Base-by-base conservation (phyloP, 37 sponge, comb jelly and placozoan species). In the Beroe ovata region DNA sequence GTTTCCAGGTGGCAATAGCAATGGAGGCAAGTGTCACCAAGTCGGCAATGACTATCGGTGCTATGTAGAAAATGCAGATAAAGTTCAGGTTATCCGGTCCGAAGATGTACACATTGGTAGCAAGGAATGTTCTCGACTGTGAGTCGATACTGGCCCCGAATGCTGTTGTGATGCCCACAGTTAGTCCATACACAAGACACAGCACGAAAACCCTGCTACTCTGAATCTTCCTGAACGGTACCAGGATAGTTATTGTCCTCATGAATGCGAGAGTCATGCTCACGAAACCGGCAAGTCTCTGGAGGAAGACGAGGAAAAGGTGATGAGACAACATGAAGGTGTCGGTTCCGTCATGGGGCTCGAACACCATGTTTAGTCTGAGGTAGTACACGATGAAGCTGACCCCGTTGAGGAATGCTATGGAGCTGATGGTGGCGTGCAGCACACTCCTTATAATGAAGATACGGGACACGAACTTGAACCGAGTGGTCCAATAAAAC, bases 401-500 rank as follows among this genome's bases (percentile, higher is more conserved):
- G 1, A 16, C 35, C 1, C 36, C 33, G 69, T 66, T 33, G 36
- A 66, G 34, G 69, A 66, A 8, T 14, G 69, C 69, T 30, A 30
- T 6, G 18, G 30, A 0, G 2, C 69, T 33, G 36, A 66, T 66
- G 6, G 34, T 34, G 19, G 32, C 69, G 69, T 66, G 69, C 6
- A 66, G 36, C 2, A 66, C 29, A 30, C 69, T 66, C 18, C 69
- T 34, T 4, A 66, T 33, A 37, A 66, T 66, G 69, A 66, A 66
- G 33, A 66, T 66, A 11, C 69, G 33, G 16, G 69, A 66, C 16
- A 66, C 69, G 30, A 66, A 66, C 69, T 66, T 66, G 69, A 29
- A 66, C 4, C 69, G 69, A 37, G 69, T 66, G 2, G 69, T 66
- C 69, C 69, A 66, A 18, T 66, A 66, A 16, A 66, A 66, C 69